A percentile compares a stretch with the other conserved stretches of the same genome.
phyloP scores from a whole-genome alignment of 2,113 vertebrate species.

The Brachyhypopomus gauderio region DNA sequence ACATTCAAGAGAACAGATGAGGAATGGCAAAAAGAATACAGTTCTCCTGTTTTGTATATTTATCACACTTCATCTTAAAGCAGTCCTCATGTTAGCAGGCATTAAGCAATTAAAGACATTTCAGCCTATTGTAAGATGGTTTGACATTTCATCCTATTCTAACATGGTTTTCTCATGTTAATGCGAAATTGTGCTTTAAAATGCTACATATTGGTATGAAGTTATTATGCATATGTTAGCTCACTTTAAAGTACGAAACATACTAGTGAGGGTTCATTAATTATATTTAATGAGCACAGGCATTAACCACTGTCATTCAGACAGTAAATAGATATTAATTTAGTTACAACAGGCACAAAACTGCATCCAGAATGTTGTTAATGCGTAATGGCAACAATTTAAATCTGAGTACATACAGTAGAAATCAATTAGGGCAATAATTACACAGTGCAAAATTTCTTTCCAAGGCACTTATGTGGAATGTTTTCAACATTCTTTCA shows the following conservation, averaged over 20 bases:
- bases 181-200: no score
- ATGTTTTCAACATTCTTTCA: slow-evolving; percentile 75
- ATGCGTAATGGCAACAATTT: slow-evolving; percentile 1
- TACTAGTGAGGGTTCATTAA: background rate
- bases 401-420: slow-evolving; percentile 59
- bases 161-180: background rate
- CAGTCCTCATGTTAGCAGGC: slow-evolving; percentile 14
- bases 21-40: slow-evolving; percentile 3
- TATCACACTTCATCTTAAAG: background rate
- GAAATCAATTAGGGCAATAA: slow-evolving; percentile 54
- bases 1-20: slow-evolving; percentile 12
- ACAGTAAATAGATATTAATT: slow-evolving; percentile 8
- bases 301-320: slow-evolving; percentile 1
- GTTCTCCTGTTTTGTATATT: slow-evolving; percentile 13
- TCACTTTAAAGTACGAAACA: slow-evolving; percentile 14
- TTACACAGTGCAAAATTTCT: slow-evolving; percentile 82
- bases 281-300: background rate
- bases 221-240: background rate
- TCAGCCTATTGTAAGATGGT: background rate
- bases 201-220: background rate
- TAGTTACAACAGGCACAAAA: background rate
- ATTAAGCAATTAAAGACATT: slow-evolving; percentile 13
- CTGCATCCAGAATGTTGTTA: slow-evolving; percentile 29
- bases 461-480: slow-evolving; percentile 71
- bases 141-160: background rate